Evolutionary conservation across 2,113 vertebrate genomes (phyloP).

Genomic region (Pelusios castaneus): DNA sequence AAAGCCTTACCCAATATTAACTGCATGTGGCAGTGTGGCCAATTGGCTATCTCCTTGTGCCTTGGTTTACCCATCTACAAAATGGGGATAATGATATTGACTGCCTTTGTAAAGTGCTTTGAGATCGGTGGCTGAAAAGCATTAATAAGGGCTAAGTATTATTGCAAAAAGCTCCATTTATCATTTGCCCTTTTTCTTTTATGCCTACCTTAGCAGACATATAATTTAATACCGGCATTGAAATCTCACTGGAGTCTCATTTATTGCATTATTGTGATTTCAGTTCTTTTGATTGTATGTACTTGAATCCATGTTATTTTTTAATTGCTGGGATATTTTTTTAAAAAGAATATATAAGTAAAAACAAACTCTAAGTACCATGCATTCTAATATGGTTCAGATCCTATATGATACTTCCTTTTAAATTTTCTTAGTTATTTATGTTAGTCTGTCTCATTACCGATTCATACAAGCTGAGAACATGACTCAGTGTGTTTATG

Average conservation of each 20-base stretch:
- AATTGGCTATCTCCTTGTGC: not conserved
- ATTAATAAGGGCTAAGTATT: not conserved
- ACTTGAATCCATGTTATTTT: not conserved
- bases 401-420: slow-evolving; percentile 28
- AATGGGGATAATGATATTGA: not conserved
- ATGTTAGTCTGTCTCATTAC: too few relatives aligned
- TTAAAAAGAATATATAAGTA: not conserved
- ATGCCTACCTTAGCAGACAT: not conserved
- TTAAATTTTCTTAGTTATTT: not conserved
- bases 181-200: not conserved
- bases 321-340: not conserved
- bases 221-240: not conserved
- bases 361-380: not conserved
- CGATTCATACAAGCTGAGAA: not conserved
- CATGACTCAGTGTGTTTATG: not conserved
- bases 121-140: not conserved
- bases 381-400: not conserved
- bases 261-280: not conserved
- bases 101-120: not conserved
- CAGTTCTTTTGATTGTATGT: not conserved
- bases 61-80: not conserved
- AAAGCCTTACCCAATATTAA: rapidly evolving
- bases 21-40: not conserved
- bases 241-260: not conserved
- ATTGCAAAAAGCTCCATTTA: rapidly evolving